A percentile compares a stretch with the other conserved stretches of the same genome.
phyloP scores from a whole-genome alignment of 2,888 invertebrate genomes.

The Dasysyrphus albostriatus region DNA sequence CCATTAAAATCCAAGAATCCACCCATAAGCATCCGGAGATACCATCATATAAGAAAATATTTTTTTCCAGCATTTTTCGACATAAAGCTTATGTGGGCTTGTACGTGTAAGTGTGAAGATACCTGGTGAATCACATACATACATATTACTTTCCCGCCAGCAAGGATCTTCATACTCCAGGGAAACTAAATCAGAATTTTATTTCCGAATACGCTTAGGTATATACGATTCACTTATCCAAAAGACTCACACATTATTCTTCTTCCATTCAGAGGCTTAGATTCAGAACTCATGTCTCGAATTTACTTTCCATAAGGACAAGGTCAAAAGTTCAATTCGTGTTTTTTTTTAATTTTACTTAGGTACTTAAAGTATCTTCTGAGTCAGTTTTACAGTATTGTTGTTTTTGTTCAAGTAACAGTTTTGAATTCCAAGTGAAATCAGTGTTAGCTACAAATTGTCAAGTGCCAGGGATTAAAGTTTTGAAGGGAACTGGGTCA shows the following conservation, averaged over 20 bases:
- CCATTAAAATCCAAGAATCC: conserved; percentile 59
- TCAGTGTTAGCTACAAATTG: conserved; percentile 57
- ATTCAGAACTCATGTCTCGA: conserved; percentile 41
- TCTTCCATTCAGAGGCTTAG: conserved; percentile 1
- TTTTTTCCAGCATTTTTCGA: background rate
- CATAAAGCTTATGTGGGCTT: background rate
- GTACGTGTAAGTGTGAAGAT: background rate
- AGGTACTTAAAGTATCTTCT: conserved; percentile 18
- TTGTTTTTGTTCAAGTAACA: conserved; percentile 37
- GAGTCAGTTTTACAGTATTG: conserved; percentile 1
- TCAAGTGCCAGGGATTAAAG: conserved; percentile 57
- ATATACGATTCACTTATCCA: conserved; percentile 15
- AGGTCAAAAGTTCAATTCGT: conserved; percentile 48
- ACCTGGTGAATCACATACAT: background rate
- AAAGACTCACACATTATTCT: conserved; percentile 14
- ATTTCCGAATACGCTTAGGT: conserved; percentile 8
- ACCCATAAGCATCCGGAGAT: conserved; percentile 37
- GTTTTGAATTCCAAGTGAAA: conserved; percentile 63
- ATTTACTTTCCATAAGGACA: conserved; percentile 43
- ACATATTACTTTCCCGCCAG: background rate
- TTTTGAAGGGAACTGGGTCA: conserved; percentile 59
- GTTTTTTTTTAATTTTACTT: conserved; percentile 20
- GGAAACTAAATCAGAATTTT: conserved; percentile 12
- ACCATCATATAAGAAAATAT: conserved; percentile 34
- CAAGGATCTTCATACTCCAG: background rate